These are phyloP conservation scores for Hemicentrotus pulcherrimus DNA, from an alignment of 35 echinoderm and acorn worm genomes.

Conservation along the genomic window DNA sequence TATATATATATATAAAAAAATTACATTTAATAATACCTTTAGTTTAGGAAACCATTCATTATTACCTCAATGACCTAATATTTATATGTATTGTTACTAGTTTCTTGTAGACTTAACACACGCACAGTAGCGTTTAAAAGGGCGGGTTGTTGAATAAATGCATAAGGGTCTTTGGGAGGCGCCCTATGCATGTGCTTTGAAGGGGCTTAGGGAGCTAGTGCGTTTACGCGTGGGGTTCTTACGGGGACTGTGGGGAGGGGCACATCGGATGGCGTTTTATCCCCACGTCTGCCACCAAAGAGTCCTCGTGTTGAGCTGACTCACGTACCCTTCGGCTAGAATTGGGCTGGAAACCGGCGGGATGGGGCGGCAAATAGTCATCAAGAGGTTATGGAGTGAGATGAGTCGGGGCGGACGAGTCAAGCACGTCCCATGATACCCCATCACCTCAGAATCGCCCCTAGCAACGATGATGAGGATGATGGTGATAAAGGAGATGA, in stretches of 20 bases:
- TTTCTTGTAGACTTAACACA: not conserved
- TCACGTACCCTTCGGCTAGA: constrained; percentile 14
- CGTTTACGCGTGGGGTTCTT: not conserved
- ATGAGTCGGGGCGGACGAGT: not conserved
- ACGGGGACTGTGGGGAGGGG: not conserved
- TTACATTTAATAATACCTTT: too few relatives aligned
- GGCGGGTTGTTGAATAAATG: not conserved
- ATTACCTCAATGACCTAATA: too few relatives aligned
- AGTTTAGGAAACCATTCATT: too few relatives aligned
- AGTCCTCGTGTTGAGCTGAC: constrained; percentile 19
- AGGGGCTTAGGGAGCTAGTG: not conserved
- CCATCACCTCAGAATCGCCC: not conserved
- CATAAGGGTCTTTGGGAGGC: not conserved
- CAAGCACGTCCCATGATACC: not conserved
- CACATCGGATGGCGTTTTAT: not conserved
- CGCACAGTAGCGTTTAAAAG: not conserved
- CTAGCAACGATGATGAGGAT: not conserved
- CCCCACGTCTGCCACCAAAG: not conserved
- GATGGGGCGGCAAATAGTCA: not conserved
- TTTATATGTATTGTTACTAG: too few relatives aligned
- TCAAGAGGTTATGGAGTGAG: not conserved
- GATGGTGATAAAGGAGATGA: not conserved
- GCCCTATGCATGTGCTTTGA: not conserved
- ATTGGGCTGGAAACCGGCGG: not conserved
- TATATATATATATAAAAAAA: too few relatives aligned